Conservation (phyloP, 2,113 vertebrate genomes). For the Nycticorax nycticorax region DNA sequence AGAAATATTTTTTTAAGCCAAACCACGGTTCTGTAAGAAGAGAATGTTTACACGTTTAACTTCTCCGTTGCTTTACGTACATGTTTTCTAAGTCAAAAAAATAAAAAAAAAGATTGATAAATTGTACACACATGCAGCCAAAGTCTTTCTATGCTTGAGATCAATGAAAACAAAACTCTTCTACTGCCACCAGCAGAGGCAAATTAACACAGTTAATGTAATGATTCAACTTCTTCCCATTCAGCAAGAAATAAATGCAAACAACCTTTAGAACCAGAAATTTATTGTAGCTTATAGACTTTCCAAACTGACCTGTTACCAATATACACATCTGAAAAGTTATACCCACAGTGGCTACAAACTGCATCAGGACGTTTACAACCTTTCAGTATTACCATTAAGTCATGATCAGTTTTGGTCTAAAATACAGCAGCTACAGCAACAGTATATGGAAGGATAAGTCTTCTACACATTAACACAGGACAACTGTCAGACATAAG, state of each 20-base stretch:
- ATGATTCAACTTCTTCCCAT: not conserved
- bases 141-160: not conserved
- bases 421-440: conserved; percentile 85
- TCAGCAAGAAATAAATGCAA: not conserved
- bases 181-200: not conserved
- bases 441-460: conserved; percentile 79
- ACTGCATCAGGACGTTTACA: conserved; percentile 77
- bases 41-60: conserved; percentile 52
- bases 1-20: conserved; percentile 64
- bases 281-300: conserved; percentile 83
- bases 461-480: conserved; percentile 87
- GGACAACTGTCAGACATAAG: conserved; percentile 81
- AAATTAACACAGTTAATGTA: rapidly evolving
- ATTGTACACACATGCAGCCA: not conserved
- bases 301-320: conserved; percentile 83
- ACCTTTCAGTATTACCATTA: conserved; percentile 76
- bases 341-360: conserved; percentile 76
- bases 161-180: not conserved
- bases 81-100: conserved; percentile 45
- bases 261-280: conserved; percentile 76
- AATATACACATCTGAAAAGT: conserved; percentile 81
- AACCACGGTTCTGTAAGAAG: conserved; percentile 6
- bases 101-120: not conserved
- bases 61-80: conserved; percentile 30
- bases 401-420: conserved; percentile 73